Evolutionary conservation across 2,888 invertebrate genomes (phyloP), one percentile per base, ranked within the genome.

Genomic region (Drosophila hamatofila): DNA sequence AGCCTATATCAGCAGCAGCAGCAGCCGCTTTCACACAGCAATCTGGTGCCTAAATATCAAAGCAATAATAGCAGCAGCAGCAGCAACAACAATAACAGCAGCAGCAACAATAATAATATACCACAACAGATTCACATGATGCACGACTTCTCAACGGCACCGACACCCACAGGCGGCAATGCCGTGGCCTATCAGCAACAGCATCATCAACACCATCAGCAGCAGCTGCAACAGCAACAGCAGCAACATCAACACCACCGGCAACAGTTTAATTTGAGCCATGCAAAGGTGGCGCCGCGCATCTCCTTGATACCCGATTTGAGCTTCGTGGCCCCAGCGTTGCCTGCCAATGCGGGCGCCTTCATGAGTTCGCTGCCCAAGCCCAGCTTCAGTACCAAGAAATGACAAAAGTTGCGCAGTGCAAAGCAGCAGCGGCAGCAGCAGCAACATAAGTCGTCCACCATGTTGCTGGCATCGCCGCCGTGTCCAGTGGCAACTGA

Each of bases 221-320:
- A 69, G 23, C 72, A 75, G 12, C 70, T 65, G 1, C 46, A 46
- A 3, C 46, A 46, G 8, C 44, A 46, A 1, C 77, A 67, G 16
- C 69, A 66, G 16, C 72, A 72, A 12, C 74, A 84, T 4, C 82
- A 75, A 16, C 88, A 82, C 42, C 75, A 83, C 59, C 62, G 83
- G 16, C 78, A 80, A 42, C 90, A 90, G 48, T 87, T 89, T 71
- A 91, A 92, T 64, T 76, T 92, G 16, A 91, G 90, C 48, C 88
- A 89, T 56, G 91, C 90, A 63, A 92, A 91, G 76, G 89, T 91
- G 46, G 90, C 92, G 30, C 92, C 94, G 18, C 93, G 93, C 86
- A 93, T 94, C 85, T 93, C 94, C 0, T 87, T 94, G 42, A 92
- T 94, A 82, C 94, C 94, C 7, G 94, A 94, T 81, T 91, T 94